Evolutionary conservation across 2,113 vertebrate species (phyloP).

Genomic region (Scopus umbretta): DNA sequence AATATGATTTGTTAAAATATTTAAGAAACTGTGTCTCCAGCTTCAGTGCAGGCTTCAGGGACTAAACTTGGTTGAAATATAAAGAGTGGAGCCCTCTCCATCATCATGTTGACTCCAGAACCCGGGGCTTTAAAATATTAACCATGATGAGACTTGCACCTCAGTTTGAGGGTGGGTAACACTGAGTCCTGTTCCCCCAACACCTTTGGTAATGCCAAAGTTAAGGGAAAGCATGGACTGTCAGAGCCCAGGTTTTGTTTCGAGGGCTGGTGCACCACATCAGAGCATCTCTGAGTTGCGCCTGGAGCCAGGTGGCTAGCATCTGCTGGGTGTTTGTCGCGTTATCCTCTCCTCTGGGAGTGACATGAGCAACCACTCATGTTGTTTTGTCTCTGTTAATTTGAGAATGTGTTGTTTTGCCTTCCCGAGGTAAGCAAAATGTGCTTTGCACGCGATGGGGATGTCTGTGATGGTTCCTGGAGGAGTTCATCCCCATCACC

Average conservation of each 20-base stretch:
- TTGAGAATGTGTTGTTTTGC: neutral
- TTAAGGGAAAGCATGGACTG: neutral
- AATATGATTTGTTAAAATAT: neutral
- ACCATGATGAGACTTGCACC: neutral
- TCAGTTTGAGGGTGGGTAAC: neutral
- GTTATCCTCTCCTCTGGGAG: neutral
- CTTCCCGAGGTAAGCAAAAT: neutral
- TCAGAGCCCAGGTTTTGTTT: neutral
- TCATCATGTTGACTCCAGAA: neutral
- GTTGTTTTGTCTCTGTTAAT: neutral
- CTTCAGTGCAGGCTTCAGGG: neutral
- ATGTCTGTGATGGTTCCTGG: neutral
- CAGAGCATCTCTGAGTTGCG: accelerated
- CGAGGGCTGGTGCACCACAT: neutral
- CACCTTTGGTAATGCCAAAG: neutral
- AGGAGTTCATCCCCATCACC: neutral
- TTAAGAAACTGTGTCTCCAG: neutral
- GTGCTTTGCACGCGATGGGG: neutral
- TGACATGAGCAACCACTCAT: accelerated
- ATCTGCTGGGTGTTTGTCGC: neutral
- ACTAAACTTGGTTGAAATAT: neutral
- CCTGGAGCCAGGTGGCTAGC: neutral
- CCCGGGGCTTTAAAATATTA: neutral
- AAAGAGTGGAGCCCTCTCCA: neutral
- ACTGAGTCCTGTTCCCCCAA: neutral